These are phyloP conservation scores for Drosophila bocki DNA, from an alignment of 1,140 invertebrate genomes.

Conservation along the genomic window DNA sequence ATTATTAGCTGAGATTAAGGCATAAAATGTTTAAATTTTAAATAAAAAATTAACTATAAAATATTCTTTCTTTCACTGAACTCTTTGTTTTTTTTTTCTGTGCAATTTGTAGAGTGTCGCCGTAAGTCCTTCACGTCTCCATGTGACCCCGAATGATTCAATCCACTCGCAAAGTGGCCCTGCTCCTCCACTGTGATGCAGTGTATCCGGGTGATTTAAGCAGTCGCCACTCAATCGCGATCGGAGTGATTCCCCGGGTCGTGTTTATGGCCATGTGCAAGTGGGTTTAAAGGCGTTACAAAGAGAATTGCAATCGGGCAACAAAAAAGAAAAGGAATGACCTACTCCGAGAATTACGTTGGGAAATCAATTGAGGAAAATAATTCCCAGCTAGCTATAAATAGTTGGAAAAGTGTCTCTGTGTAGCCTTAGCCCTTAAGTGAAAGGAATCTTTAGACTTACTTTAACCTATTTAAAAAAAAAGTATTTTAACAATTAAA, in stretches of 20 bases:
- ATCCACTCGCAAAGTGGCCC: slow-evolving; percentile 40
- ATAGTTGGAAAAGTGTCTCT: neutral
- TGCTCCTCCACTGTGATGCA: slow-evolving; percentile 1
- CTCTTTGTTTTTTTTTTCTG: neutral
- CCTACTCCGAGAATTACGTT: neutral
- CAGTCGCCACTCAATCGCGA: slow-evolving; percentile 22
- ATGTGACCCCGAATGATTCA: slow-evolving; percentile 33
- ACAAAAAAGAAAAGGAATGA: neutral
- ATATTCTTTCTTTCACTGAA: too few species aligned
- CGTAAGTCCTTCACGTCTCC: slow-evolving; percentile 35
- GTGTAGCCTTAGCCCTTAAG: neutral
- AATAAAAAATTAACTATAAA: accelerated
- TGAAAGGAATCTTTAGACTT: too few species aligned
- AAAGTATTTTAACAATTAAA: too few species aligned
- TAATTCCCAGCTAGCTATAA: neutral
- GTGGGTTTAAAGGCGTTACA: neutral
- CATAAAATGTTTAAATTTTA: neutral
- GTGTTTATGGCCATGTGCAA: slow-evolving; percentile 21
- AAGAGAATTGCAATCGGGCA: slow-evolving; percentile 20
- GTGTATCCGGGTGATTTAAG: slow-evolving; percentile 31
- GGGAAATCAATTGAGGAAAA: slow-evolving; percentile 8
- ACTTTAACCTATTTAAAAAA: neutral
- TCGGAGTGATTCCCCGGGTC: slow-evolving; percentile 20
- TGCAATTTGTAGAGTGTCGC: slow-evolving; percentile 7
- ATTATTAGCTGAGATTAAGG: neutral